Conservation (phyloP, 2,888 invertebrate species). For the Ecdyonurus torrentis region DNA sequence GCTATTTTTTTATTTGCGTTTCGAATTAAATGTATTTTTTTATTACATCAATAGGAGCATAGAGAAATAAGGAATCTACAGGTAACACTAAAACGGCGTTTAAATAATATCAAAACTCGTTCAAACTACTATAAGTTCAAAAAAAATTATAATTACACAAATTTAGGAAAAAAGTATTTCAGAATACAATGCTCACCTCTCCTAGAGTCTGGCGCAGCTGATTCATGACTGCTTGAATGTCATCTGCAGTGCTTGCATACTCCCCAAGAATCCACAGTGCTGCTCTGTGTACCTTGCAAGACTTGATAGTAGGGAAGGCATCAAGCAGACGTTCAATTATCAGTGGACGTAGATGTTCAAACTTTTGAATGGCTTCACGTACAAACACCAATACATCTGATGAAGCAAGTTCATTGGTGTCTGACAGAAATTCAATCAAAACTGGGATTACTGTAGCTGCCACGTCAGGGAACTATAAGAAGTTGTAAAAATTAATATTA, state of each 20-base stretch:
- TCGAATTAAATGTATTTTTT: no score
- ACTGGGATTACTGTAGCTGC: constrained; percentile 88
- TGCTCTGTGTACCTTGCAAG: constrained; percentile 82
- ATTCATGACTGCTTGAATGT: constrained; percentile 64
- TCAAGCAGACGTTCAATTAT: constrained; percentile 69
- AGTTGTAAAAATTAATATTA: constrained; percentile 9
- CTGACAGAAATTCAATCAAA: constrained; percentile 80
- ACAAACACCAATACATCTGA: constrained; percentile 89
- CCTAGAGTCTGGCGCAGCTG: constrained; percentile 59
- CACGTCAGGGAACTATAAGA: constrained; percentile 83
- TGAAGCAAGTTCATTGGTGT: constrained; percentile 78
- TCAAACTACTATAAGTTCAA: no score
- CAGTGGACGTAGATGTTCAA: constrained; percentile 58
- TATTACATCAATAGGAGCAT: no score
- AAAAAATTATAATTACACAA: no score
- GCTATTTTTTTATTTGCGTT: no score
- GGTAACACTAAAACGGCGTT: no score
- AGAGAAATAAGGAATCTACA: no score
- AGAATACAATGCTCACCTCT: no score
- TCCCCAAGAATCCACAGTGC: constrained; percentile 97
- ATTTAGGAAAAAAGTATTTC: no score
- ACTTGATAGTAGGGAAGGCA: constrained; percentile 69
- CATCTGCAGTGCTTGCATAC: constrained; percentile 63
- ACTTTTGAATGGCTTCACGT: constrained; percentile 89
- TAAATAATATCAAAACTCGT: no score